phyloP scores from a whole-genome alignment of 2,888 invertebrate genomes.

The Xanthorhoe designata region DNA sequence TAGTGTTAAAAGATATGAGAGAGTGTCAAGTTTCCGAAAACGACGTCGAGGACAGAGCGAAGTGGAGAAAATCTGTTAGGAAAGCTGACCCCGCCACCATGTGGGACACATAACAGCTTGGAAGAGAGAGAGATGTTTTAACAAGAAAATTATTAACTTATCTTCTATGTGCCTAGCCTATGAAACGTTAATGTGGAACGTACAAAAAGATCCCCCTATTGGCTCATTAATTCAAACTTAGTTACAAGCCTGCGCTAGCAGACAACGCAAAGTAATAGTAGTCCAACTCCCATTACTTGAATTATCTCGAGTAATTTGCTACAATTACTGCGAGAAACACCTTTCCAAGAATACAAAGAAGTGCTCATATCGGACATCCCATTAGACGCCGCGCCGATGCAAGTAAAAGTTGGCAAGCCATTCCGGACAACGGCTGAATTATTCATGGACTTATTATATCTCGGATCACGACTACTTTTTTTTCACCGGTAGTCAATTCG shows the following conservation, averaged over 20 bases:
- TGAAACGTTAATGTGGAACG: background rate
- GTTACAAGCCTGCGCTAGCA: conserved; percentile 1
- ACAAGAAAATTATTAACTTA: too few species aligned
- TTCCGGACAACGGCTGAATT: conserved; percentile 66
- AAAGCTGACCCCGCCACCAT: too few species aligned
- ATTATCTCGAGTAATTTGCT: conserved; percentile 33
- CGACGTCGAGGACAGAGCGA: too few species aligned
- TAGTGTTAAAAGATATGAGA: too few species aligned
- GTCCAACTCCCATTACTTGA: conserved; percentile 19
- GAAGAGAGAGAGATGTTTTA: too few species aligned
- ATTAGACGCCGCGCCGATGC: conserved; percentile 30
- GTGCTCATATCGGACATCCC: conserved; percentile 31
- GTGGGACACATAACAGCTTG: too few species aligned
- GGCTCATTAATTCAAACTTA: conserved; percentile 8
- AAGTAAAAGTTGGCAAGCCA: conserved; percentile 68
- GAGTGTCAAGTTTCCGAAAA: too few species aligned
- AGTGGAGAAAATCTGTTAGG: too few species aligned
- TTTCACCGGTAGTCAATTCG: conserved; percentile 48
- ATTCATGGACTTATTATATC: conserved; percentile 71
- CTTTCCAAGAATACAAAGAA: conserved; percentile 34
- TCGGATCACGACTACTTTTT: conserved; percentile 62
- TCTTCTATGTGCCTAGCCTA: too few species aligned
- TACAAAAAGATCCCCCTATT: background rate
- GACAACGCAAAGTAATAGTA: conserved; percentile 14
- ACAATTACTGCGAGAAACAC: conserved; percentile 36